A percentile compares a stretch with the other conserved stretches of the same genome.
Evolutionary conservation across 2,888 invertebrate species (phyloP).

Genomic region (Geotrupes spiniger): DNA sequence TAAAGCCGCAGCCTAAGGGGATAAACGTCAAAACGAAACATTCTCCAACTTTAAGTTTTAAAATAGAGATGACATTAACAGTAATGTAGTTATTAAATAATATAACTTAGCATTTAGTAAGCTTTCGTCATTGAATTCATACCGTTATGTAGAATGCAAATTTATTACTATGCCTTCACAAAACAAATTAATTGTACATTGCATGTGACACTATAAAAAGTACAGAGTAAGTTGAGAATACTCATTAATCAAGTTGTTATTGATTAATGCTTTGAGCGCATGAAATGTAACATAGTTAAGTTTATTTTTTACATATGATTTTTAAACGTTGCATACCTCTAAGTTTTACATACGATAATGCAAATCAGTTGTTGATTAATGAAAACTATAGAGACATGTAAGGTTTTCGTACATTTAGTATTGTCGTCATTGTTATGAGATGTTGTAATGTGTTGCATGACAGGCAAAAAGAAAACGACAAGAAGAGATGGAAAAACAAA

Average conservation of each 20-base stretch:
- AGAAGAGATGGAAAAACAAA: slow-evolving; percentile 81
- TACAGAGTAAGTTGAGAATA: slow-evolving; percentile 3
- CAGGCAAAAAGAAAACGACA: slow-evolving; percentile 84
- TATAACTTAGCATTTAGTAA: slow-evolving; percentile 1
- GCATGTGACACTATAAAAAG: slow-evolving; percentile 8
- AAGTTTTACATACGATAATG: not conserved
- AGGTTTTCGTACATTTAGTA: not conserved
- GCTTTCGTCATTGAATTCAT: not conserved
- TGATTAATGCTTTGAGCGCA: slow-evolving; percentile 33
- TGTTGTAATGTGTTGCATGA: slow-evolving; percentile 58
- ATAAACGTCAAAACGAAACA: too few relatives aligned
- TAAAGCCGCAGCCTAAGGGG: too few relatives aligned
- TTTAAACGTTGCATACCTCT: slow-evolving; percentile 19
- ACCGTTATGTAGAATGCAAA: not conserved
- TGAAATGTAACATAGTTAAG: slow-evolving; percentile 16
- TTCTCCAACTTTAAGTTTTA: too few relatives aligned
- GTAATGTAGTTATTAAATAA: too few relatives aligned
- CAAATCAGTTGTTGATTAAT: too few relatives aligned
- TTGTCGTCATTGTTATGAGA: slow-evolving; percentile 32
- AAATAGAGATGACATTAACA: too few relatives aligned
- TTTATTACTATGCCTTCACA: slow-evolving; percentile 8
- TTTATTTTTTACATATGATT: slow-evolving; percentile 9
- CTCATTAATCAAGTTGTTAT: slow-evolving; percentile 6
- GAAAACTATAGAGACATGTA: too few relatives aligned
- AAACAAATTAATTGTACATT: slow-evolving; percentile 9